Evolutionary conservation across 2,113 vertebrate species (phyloP).

Genomic region (Okapia johnstoni): DNA sequence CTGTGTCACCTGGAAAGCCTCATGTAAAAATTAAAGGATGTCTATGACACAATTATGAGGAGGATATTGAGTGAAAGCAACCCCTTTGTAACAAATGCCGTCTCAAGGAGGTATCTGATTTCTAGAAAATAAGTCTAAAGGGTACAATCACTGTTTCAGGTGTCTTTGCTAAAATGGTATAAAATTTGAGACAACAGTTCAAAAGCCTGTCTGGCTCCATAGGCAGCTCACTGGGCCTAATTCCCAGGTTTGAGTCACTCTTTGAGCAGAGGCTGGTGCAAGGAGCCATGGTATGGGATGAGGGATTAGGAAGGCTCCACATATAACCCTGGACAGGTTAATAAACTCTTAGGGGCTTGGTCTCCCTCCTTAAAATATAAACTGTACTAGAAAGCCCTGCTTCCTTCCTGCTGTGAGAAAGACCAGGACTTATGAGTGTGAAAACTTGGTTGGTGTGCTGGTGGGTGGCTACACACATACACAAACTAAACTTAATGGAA

Average conservation of each 20-base stretch:
- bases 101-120: background rate
- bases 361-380: background rate
- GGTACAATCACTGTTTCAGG: rapidly evolving
- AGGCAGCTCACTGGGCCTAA: background rate
- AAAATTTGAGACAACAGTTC: background rate
- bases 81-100: rapidly evolving
- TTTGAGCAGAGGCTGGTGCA: background rate
- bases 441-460: rapidly evolving
- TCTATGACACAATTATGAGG: rapidly evolving
- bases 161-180: rapidly evolving
- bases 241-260: background rate
- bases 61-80: rapidly evolving
- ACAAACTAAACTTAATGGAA: background rate
- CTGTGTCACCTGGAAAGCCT: background rate
- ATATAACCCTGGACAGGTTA: background rate
- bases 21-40: background rate
- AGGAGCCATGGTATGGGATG: rapidly evolving
- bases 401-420: background rate
- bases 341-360: background rate
- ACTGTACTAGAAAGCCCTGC: background rate
- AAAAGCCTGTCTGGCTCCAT: background rate
- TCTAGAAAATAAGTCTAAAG: background rate
- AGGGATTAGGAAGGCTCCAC: background rate
- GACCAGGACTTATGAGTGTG: background rate
- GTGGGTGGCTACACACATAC: background rate